These are phyloP conservation scores for Clytia hemisphaerica DNA, from an alignment of 30 jellyfish, hydroid and myxozoan species.

Conservation along the genomic window DNA sequence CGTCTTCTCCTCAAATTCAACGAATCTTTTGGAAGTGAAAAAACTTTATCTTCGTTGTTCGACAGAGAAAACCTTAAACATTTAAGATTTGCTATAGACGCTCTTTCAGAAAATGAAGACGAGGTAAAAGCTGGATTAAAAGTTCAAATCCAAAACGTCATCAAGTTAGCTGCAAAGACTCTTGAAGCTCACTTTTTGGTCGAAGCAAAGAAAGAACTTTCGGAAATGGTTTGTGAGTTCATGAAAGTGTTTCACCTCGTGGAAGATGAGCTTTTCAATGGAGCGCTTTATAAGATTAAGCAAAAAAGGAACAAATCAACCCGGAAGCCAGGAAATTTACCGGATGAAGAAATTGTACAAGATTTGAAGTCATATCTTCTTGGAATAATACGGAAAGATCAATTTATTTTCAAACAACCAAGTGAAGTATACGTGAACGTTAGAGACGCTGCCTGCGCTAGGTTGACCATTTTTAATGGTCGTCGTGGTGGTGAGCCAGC, in stretches of 20 bases:
- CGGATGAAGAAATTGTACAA: not conserved
- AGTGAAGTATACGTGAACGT: not conserved
- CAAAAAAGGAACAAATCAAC: slow-evolving; percentile 7
- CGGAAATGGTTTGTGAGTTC: too few species aligned
- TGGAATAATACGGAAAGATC: not conserved
- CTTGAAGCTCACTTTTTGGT: slow-evolving; percentile 1
- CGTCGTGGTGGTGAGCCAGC: slow-evolving; percentile 14
- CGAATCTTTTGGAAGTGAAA: not conserved
- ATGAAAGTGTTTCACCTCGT: not conserved
- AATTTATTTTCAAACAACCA: not conserved
- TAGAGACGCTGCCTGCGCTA: slow-evolving; percentile 5
- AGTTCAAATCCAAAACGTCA: not conserved
- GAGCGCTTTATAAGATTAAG: not conserved
- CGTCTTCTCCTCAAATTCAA: not conserved
- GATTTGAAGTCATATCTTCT: not conserved
- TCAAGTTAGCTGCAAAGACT: not conserved
- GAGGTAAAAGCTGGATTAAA: not conserved
- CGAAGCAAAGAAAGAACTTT: not conserved
- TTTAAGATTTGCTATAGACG: not conserved
- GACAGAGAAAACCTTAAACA: not conserved
- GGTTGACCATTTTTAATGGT: slow-evolving; percentile 9
- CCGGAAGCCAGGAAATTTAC: slow-evolving; percentile 5
- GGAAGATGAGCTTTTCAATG: not conserved
- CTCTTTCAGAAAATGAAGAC: not conserved
- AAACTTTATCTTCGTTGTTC: not conserved